These are phyloP conservation scores for Paratilapia polleni DNA, from an alignment of 2,113 vertebrate species.

Conservation along the genomic window DNA sequence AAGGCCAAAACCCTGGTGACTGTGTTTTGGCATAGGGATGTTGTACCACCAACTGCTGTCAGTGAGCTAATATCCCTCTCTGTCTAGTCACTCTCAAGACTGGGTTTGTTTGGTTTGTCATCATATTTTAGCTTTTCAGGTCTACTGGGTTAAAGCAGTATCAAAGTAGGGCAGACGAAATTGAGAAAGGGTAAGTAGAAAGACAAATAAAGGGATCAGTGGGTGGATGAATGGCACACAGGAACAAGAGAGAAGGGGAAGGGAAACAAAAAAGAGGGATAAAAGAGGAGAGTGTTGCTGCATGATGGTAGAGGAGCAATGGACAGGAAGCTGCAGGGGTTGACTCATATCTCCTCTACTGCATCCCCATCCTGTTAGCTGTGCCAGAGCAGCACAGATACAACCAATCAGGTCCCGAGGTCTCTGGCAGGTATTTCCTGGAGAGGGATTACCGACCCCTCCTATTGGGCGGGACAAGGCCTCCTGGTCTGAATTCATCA, in stretches of 20 bases:
- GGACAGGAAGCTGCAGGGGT: slow-evolving; percentile 57
- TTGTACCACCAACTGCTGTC: slow-evolving; percentile 11
- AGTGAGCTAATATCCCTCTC: background rate
- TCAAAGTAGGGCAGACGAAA: background rate
- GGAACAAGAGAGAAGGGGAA: background rate
- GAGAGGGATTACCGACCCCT: slow-evolving; percentile 81
- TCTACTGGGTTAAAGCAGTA: background rate
- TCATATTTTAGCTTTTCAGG: background rate
- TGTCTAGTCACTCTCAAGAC: background rate
- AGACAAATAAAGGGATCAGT: background rate
- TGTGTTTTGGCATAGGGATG: slow-evolving; percentile 16
- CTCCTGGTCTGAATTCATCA: slow-evolving; percentile 84
- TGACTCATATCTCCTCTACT: slow-evolving; percentile 61
- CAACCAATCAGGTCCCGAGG: slow-evolving; percentile 72
- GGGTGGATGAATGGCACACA: slow-evolving; percentile 6
- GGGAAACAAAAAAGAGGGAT: slow-evolving; percentile 8
- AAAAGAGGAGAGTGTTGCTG: slow-evolving; percentile 5
- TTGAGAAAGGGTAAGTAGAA: background rate
- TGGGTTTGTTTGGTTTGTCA: background rate
- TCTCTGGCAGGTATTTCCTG: slow-evolving; percentile 77
- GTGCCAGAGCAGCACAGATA: slow-evolving; percentile 73
- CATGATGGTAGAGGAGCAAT: slow-evolving; percentile 36
- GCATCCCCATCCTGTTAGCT: slow-evolving; percentile 46
- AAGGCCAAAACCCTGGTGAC: slow-evolving; percentile 1
- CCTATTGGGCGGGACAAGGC: slow-evolving; percentile 82